phyloP scores from a whole-genome alignment of 2,113 vertebrate species.

The Bolborhynchus lineola region DNA sequence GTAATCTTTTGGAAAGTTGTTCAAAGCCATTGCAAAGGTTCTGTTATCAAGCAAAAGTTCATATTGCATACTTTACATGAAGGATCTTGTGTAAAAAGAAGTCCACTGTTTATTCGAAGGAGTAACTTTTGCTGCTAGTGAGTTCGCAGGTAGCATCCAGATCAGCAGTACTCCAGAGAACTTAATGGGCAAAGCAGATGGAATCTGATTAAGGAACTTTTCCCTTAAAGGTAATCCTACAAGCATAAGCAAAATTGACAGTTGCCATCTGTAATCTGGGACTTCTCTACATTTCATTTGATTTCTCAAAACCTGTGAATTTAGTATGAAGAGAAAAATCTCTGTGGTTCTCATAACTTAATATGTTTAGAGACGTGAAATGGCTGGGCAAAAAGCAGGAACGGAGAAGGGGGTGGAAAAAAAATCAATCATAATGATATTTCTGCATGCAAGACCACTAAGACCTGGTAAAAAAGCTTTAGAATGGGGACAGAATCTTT shows the following conservation, averaged over 20 bases:
- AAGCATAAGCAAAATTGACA: not conserved
- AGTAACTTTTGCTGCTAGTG: not conserved
- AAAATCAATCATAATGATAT: not conserved
- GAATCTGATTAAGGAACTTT: not conserved
- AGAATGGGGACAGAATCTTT: not conserved
- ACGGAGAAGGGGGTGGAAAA: not conserved
- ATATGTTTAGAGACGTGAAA: not conserved
- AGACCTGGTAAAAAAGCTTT: not conserved
- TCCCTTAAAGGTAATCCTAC: not conserved
- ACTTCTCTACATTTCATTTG: not conserved
- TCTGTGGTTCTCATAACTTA: not conserved
- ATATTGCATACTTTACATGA: not conserved
- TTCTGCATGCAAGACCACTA: not conserved
- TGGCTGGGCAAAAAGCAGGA: not conserved
- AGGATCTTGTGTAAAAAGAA: not conserved
- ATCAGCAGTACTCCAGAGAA: not conserved
- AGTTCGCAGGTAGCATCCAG: not conserved
- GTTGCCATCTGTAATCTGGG: not conserved
- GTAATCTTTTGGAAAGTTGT: not conserved
- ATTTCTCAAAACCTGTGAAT: not conserved
- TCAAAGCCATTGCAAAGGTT: not conserved
- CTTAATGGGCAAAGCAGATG: not conserved
- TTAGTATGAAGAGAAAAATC: not conserved
- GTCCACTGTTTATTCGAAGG: not conserved
- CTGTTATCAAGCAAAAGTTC: not conserved